Evolutionary conservation across 2,888 invertebrate species (phyloP), one percentile per base, ranked within the genome.

Genomic region (Heteromyza rotundicornis): DNA sequence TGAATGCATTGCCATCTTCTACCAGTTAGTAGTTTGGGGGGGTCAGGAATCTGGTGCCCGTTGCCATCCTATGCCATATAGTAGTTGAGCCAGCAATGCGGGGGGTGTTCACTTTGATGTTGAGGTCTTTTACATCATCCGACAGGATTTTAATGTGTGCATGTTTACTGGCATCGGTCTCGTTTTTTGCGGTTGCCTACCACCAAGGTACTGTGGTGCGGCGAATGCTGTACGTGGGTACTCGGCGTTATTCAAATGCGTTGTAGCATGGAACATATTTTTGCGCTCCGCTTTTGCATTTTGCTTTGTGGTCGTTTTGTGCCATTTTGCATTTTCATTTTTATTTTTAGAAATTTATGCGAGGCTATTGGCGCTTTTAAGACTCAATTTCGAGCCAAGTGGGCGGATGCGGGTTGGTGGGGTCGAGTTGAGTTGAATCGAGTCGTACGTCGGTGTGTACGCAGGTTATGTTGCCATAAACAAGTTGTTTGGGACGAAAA

Each of bases 401-500:
- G 5, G 19, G 24, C 27, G 35, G 2, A 12, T 2, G 16, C 8
- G 1, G 14, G 51, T 19, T 2, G 10, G 20, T 7, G 24, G 7
- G 51, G 24, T 5, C 22, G 23, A n/a, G n/a, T n/a, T n/a, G n/a
- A n/a, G n/a, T n/a, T n/a, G n/a, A n/a, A n/a, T n/a, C n/a, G 23
- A 22, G 23, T 8, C 12, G 36, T 8, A 32, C 1, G 35, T 35
- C 10, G 58, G n/a, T 1, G 3, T 20, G 19, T 14, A 20, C 20
- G 27, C 32, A 47, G 44, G 47, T 24, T 27, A 59, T 59, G 20
- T 53, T 19, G 55, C 32, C 23, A 55, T 60, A 49, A 60, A 49
- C 50, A 55, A 60, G 60, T 60, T 55, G 55, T 55, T 60, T 60
- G 23, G 27, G 50, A 22, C 24, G 53, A 47, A 50, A n/a, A n/a